Conservation (phyloP, 2,888 invertebrate genomes). For the Gryllus longicercus region DNA sequence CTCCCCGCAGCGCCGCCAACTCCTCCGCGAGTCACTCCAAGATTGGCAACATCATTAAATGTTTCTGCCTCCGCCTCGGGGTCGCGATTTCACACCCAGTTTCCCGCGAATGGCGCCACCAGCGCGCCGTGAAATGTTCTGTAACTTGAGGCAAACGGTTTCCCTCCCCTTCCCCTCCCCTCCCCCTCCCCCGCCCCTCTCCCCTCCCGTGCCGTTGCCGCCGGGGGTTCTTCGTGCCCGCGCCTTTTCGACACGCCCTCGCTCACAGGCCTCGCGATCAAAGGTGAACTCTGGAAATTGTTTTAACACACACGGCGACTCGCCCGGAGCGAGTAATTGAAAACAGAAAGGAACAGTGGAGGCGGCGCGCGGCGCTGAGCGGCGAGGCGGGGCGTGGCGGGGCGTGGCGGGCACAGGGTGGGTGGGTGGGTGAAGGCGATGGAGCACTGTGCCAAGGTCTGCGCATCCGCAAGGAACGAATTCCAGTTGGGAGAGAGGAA, state of each 20-base stretch:
- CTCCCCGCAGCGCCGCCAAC: no score
- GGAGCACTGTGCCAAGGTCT: no score
- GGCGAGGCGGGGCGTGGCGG: not conserved
- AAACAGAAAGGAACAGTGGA: not conserved
- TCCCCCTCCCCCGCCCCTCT: no score
- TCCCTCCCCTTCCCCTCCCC: conserved; percentile 19
- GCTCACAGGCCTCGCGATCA: conserved; percentile 28
- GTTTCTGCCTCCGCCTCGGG: conserved; percentile 34
- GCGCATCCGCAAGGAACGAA: no score
- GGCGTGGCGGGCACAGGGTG: no score
- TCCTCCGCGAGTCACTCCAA: conserved; percentile 31
- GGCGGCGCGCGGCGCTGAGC: not conserved
- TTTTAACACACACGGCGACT: conserved; percentile 29
- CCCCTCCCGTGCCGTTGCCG: no score
- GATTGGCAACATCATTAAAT: conserved; percentile 38
- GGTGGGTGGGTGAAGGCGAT: no score
- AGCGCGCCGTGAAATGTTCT: conserved; percentile 33
- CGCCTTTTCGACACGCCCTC: conserved; percentile 4
- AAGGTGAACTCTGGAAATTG: conserved; percentile 33
- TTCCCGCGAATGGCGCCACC: conserved; percentile 32
- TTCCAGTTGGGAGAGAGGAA: no score
- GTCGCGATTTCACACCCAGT: conserved; percentile 35
- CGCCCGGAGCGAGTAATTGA: conserved; percentile 11
- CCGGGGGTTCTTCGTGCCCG: not conserved
- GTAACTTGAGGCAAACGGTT: conserved; percentile 34